Conservation (phyloP, 2,797 vertebrate species). For the Anisognathus igniventris region DNA sequence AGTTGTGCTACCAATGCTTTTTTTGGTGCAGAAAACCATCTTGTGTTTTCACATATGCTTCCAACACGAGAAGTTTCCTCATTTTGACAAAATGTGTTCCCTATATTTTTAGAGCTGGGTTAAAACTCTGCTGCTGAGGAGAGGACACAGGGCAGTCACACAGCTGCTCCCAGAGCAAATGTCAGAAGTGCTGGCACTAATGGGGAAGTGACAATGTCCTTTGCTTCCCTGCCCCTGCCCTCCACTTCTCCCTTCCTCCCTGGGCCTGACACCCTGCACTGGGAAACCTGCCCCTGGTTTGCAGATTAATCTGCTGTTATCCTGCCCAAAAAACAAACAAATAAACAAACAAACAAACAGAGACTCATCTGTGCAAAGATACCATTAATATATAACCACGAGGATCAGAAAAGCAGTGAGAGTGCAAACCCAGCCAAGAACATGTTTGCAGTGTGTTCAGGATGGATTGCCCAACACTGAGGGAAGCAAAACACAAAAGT, state of each 20-base stretch:
- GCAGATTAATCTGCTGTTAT: not conserved
- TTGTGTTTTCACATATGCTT: not conserved
- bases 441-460: slow-evolving; percentile 52
- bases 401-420: not conserved
- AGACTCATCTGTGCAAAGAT: not conserved
- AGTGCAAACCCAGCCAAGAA: not conserved
- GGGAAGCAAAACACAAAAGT: slow-evolving; percentile 70
- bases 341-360: not conserved
- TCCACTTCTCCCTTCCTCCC: slow-evolving; percentile 44
- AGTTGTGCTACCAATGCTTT: not conserved
- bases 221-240: slow-evolving; percentile 36
- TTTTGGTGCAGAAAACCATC: not conserved
- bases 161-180: not conserved
- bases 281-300: not conserved
- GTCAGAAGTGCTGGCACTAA: not conserved
- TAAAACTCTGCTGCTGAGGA: not conserved
- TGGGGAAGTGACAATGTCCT: slow-evolving; percentile 7
- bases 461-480: slow-evolving; percentile 68
- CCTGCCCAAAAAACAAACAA: not conserved
- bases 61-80: not conserved
- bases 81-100: not conserved
- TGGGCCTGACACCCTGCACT: not conserved
- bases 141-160: not conserved
- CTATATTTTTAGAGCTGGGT: not conserved
- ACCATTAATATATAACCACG: accelerated